A percentile compares a stretch with the other conserved stretches of the same genome.
These are phyloP conservation scores for Halcyon smyrnensis DNA, from an alignment of 2,797 vertebrate species.

Conservation along the genomic window DNA sequence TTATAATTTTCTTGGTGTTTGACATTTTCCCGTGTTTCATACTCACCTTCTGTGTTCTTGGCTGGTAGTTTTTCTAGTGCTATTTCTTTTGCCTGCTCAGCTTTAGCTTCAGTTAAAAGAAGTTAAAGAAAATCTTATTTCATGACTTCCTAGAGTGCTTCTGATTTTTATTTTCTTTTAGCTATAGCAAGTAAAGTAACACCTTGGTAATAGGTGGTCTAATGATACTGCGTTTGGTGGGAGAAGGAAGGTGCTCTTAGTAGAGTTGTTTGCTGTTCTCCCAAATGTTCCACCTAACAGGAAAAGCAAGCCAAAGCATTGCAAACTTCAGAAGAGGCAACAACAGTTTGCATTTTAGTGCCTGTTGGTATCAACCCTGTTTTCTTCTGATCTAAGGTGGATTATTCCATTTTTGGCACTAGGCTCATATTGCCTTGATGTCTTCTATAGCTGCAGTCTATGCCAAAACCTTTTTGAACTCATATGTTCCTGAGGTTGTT, in stretches of 20 bases:
- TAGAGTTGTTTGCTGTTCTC: neutral
- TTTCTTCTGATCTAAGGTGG: neutral
- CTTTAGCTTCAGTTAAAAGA: neutral
- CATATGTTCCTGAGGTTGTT: neutral
- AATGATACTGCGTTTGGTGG: neutral
- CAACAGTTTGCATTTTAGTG: neutral
- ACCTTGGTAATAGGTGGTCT: neutral
- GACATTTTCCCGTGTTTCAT: neutral
- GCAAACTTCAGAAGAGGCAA: neutral
- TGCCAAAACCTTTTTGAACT: neutral
- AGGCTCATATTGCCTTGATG: neutral
- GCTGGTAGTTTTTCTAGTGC: neutral
- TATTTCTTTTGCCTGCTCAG: neutral
- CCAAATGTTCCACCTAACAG: neutral
- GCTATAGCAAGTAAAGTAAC: neutral
- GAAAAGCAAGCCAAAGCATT: neutral
- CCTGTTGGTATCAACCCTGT: neutral
- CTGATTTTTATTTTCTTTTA: neutral
- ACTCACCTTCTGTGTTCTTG: neutral
- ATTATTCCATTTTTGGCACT: neutral
- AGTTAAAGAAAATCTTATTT: neutral
- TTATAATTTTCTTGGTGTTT: neutral
- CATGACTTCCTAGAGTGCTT: neutral
- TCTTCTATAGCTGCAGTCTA: neutral
- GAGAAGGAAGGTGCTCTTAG: neutral